Conservation (phyloP, 2,113 vertebrate species). For the Mormyrus iriodes region DNA sequence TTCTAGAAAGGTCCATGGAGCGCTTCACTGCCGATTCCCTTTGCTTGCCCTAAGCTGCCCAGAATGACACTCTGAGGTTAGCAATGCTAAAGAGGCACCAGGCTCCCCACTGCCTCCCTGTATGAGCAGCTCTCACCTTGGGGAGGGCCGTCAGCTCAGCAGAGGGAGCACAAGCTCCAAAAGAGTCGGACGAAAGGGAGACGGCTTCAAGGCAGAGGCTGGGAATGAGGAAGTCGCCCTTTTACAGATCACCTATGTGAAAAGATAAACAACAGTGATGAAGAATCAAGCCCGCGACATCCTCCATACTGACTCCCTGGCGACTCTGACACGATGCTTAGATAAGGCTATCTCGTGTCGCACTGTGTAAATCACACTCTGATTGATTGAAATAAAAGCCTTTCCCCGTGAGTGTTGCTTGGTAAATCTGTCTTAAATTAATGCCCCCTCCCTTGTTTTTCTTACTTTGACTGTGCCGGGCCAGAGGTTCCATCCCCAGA, state of each 20-base stretch:
- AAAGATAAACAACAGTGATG: conserved; percentile 21
- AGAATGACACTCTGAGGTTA: not conserved
- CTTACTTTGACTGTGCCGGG: conserved; percentile 22
- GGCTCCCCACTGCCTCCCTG: not conserved
- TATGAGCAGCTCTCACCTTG: not conserved
- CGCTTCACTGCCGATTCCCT: not conserved
- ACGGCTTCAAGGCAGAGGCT: not conserved
- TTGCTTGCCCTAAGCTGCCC: not conserved
- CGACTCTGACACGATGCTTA: conserved; percentile 19
- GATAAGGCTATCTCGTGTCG: conserved; percentile 19
- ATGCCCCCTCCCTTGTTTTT: conserved; percentile 24
- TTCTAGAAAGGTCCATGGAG: not conserved
- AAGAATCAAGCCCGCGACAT: conserved; percentile 18
- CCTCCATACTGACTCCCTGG: conserved; percentile 18
- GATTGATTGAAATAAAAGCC: conserved; percentile 26
- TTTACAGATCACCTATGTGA: conserved; percentile 13
- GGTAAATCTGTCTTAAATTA: conserved; percentile 21
- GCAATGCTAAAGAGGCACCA: not conserved
- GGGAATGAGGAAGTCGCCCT: not conserved
- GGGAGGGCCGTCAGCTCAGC: not conserved
- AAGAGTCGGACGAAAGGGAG: not conserved
- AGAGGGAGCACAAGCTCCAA: not conserved
- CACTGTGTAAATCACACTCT: conserved; percentile 16
- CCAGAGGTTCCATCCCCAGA: conserved; percentile 22
- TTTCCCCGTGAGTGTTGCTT: conserved; percentile 18